Percentiles rank a stretch among this genome's conserved stretches.
Evolutionary conservation across 2,888 invertebrate genomes (phyloP).

Genomic region (Drosophila merina): DNA sequence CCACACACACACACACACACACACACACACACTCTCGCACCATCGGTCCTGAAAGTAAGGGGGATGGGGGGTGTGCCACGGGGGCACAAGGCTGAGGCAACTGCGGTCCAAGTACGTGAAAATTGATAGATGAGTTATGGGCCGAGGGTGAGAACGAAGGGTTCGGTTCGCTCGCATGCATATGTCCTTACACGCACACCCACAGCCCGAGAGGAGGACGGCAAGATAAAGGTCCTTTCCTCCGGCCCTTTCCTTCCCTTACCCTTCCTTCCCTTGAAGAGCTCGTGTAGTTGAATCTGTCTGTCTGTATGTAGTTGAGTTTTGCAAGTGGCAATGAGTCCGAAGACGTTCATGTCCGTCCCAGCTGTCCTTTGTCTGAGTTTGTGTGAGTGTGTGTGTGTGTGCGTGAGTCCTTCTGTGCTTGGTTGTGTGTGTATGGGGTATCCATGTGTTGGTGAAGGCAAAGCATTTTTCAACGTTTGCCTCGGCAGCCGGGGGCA

Average conservation of each 20-base stretch:
- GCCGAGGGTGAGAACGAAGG: constrained; percentile 56
- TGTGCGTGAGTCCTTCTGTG: constrained; percentile 18
- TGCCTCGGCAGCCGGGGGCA: constrained; percentile 71
- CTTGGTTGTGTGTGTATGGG: background rate
- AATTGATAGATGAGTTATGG: constrained; percentile 84
- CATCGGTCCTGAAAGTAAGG: background rate
- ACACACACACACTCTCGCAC: constrained; percentile 8
- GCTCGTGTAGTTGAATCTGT: constrained; percentile 34
- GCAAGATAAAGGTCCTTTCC: constrained; percentile 16
- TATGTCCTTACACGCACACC: constrained; percentile 65
- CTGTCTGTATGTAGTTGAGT: constrained; percentile 62
- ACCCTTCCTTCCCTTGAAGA: background rate
- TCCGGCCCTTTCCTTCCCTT: too few relatives aligned
- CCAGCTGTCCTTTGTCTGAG: constrained; percentile 35
- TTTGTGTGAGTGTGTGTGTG: constrained; percentile 8
- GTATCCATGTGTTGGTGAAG: constrained; percentile 35
- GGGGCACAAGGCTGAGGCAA: constrained; percentile 44
- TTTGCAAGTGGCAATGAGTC: constrained; percentile 79
- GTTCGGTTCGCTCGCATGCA: constrained; percentile 73
- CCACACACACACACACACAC: constrained; percentile 45
- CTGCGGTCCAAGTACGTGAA: constrained; percentile 81
- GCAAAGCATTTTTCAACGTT: constrained; percentile 76
- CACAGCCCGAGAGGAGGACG: constrained; percentile 12
- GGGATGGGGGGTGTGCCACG: background rate
- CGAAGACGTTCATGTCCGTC: constrained; percentile 76